A percentile compares a stretch with the other conserved stretches of the same genome.
phyloP scores from a whole-genome alignment of 2,888 invertebrate genomes.

The Saturnia japonica region DNA sequence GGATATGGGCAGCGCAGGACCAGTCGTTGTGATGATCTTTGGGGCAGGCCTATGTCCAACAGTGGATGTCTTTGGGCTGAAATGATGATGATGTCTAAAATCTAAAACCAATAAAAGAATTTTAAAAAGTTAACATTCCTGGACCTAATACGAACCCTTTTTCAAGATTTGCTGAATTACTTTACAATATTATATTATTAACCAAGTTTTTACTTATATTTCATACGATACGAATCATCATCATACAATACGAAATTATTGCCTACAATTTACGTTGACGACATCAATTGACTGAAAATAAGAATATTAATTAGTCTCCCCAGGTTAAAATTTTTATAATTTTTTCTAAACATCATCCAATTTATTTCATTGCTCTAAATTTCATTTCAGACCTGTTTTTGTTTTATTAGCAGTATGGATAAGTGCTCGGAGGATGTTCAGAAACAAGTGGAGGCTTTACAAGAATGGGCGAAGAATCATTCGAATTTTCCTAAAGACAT shows the following conservation, averaged over 20 bases:
- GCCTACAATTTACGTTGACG: not conserved
- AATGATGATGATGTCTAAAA: no score
- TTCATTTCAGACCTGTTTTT: not conserved
- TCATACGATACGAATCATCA: not conserved
- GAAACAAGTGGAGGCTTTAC: slow-evolving; percentile 65
- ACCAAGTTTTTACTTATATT: not conserved
- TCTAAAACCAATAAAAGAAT: no score
- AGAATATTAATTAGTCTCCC: no score
- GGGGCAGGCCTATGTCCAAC: no score
- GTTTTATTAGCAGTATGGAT: slow-evolving; percentile 22
- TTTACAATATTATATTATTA: not conserved
- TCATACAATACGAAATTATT: not conserved
- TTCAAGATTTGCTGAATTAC: not conserved
- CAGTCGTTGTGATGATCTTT: no score
- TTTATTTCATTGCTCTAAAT: not conserved
- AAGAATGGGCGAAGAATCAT: slow-evolving; percentile 81
- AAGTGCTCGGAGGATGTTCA: slow-evolving; percentile 50
- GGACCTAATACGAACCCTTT: not conserved
- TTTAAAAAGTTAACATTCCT: no score
- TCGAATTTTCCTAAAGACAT: slow-evolving; percentile 84
- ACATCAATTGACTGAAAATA: no score
- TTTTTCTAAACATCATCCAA: not conserved
- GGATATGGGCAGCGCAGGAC: no score
- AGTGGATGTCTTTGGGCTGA: no score
- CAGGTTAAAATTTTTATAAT: no score